phyloP scores from a whole-genome alignment of 2,113 vertebrate species.

The Sceloporus undulatus region DNA sequence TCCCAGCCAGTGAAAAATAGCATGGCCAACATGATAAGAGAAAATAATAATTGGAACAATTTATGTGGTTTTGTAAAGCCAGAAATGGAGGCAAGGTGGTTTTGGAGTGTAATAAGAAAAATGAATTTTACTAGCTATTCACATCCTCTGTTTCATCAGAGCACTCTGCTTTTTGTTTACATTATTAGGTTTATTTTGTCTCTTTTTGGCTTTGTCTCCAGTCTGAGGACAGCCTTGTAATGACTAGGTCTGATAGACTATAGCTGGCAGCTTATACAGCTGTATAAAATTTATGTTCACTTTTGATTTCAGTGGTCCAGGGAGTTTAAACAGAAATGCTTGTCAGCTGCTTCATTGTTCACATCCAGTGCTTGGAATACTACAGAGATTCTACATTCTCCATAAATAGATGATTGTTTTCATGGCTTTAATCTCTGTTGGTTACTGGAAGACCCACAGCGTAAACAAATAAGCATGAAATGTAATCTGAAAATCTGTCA shows the following conservation, averaged over 20 bases:
- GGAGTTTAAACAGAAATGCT: background rate
- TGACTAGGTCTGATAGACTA: background rate
- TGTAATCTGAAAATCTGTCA: background rate
- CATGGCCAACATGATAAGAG: background rate
- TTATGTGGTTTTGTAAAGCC: background rate
- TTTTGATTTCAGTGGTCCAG: background rate
- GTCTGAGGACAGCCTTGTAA: background rate
- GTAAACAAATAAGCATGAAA: background rate
- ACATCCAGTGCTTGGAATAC: constrained; percentile 37
- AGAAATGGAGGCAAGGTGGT: background rate
- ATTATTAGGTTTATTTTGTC: background rate
- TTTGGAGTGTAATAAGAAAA: background rate
- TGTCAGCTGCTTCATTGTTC: constrained; percentile 16
- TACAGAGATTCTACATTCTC: constrained; percentile 16
- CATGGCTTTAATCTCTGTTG: constrained; percentile 21
- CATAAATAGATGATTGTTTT: constrained; percentile 12
- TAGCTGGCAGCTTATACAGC: background rate
- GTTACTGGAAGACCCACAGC: background rate
- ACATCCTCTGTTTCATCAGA: background rate
- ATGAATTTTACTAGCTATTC: background rate
- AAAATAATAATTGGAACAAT: background rate
- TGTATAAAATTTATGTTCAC: background rate
- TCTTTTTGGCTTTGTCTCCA: constrained; percentile 13
- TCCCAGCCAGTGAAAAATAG: background rate
- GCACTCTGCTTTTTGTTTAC: background rate